Evolutionary conservation across 2,888 invertebrate genomes (phyloP).

Genomic region (Apotomis betuletana): DNA sequence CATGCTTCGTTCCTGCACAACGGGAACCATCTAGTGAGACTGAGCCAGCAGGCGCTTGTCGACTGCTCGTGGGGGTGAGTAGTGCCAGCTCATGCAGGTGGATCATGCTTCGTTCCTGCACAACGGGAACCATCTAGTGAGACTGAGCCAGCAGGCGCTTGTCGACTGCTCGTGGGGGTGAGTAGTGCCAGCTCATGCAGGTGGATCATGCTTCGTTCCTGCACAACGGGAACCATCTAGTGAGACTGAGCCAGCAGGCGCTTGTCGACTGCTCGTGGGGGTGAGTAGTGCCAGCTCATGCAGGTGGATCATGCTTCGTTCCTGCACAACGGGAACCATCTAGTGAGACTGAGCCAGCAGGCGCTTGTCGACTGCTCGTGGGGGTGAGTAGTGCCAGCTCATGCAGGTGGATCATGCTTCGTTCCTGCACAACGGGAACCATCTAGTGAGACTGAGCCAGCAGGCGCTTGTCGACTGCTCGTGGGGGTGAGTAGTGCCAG

Average conservation of each 20-base stretch:
- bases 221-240: constrained; percentile 90
- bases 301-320: constrained; percentile 68
- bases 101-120: constrained; percentile 84
- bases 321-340: constrained; percentile 90
- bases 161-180: constrained; percentile 98
- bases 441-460: constrained; percentile 92
- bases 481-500: constrained; percentile 86
- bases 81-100: no score
- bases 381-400: constrained; percentile 81
- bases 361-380: constrained; percentile 98
- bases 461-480: constrained; percentile 98
- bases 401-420: no score
- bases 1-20: no score
- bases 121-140: constrained; percentile 89
- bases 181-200: constrained; percentile 42
- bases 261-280: constrained; percentile 98
- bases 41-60: constrained; percentile 96
- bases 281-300: constrained; percentile 53
- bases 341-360: constrained; percentile 95
- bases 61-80: constrained; percentile 96
- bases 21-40: constrained; percentile 61
- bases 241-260: constrained; percentile 95
- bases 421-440: constrained; percentile 91
- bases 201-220: constrained; percentile 79
- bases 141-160: constrained; percentile 96